A percentile compares a stretch with the other conserved stretches of the same genome.
phyloP scores from a whole-genome alignment of 2,113 vertebrate genomes.

The Lycaon pictus region DNA sequence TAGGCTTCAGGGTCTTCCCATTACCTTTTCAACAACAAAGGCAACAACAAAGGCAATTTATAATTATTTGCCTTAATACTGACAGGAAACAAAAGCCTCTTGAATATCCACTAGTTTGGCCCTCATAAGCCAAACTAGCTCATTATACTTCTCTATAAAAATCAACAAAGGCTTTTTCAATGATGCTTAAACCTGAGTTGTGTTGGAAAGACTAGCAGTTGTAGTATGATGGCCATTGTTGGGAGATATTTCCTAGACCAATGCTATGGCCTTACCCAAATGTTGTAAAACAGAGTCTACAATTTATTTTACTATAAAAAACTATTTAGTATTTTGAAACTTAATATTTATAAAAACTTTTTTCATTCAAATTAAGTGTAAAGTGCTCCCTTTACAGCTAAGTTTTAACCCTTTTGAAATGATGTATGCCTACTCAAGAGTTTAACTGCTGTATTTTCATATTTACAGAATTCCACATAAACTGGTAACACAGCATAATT shows the following conservation, averaged over 20 bases:
- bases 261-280: background rate
- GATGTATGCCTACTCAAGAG: background rate
- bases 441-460: constrained; percentile 2
- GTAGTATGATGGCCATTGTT: background rate
- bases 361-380: background rate
- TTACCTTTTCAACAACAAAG: background rate
- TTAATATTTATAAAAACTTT: background rate
- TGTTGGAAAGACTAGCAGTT: background rate
- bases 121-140: background rate
- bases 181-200: background rate
- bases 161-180: background rate
- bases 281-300: background rate
- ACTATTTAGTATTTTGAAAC: constrained; percentile 3
- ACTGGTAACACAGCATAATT: background rate
- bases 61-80: background rate
- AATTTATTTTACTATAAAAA: constrained; percentile 15
- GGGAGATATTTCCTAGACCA: background rate
- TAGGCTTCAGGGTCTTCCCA: background rate
- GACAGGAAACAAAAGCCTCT: constrained; percentile 48
- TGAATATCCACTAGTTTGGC: background rate
- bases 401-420: constrained; percentile 45
- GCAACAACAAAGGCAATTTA: background rate
- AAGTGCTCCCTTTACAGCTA: background rate
- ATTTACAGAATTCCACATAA: constrained; percentile 39
- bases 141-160: background rate